Conservation (phyloP, 1,140 invertebrate genomes). For the Drosophila kepulauana region DNA sequence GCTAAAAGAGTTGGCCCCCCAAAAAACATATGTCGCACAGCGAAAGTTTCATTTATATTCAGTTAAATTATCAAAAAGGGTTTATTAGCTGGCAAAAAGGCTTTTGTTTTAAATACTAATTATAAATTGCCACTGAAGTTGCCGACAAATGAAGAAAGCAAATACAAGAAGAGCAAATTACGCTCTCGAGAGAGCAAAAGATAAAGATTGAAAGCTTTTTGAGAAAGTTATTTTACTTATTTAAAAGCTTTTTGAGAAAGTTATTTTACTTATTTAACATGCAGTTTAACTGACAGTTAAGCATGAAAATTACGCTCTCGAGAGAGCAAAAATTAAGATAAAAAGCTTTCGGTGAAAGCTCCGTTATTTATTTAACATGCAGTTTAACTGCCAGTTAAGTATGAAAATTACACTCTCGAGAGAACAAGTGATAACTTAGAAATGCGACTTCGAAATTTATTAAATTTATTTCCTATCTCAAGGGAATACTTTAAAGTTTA, state of each 20-base stretch:
- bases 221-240: no score
- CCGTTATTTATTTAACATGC: background rate
- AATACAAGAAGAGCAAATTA: no score
- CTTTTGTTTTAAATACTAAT: constrained; percentile 7
- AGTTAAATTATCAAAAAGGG: constrained; percentile 2
- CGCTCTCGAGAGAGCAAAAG: no score
- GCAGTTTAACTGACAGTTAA: no score
- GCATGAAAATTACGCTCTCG: no score
- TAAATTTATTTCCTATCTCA: no score
- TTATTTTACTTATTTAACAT: background rate
- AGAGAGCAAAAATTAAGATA: background rate
- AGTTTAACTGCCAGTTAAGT: background rate
- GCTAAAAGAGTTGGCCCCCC: constrained; percentile 1
- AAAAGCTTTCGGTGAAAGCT: background rate
- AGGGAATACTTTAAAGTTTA: no score
- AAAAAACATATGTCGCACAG: background rate
- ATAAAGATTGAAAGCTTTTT: background rate
- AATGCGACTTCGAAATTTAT: no score
- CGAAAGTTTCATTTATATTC: constrained; percentile 3
- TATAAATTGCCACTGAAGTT: constrained; percentile 5
- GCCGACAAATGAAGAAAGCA: background rate
- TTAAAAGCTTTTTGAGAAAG: no score
- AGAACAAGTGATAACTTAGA: no score
- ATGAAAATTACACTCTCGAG: no score
- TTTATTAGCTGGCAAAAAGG: constrained; percentile 14